Percentiles rank a stretch among this genome's conserved stretches.
These are phyloP conservation scores for Anodontia alba DNA, from an alignment of 2,888 invertebrate genomes.

Conservation along the genomic window DNA sequence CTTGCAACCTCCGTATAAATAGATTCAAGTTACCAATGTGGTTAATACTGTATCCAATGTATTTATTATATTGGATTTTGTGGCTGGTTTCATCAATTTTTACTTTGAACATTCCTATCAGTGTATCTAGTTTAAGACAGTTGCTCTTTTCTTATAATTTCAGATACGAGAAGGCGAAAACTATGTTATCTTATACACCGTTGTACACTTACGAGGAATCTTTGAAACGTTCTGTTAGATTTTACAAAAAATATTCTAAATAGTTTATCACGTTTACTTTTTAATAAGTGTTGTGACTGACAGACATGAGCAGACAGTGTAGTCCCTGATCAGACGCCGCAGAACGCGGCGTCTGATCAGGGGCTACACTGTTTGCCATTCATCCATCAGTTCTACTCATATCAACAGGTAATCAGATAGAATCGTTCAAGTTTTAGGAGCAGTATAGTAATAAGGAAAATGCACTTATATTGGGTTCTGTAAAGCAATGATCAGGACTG, in stretches of 20 bases:
- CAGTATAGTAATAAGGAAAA: no score
- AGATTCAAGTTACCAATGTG: conserved; percentile 71
- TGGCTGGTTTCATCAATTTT: conserved; percentile 42
- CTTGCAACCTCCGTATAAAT: not conserved
- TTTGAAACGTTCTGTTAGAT: conserved; percentile 61
- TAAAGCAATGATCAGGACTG: no score
- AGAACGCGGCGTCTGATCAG: no score
- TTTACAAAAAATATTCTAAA: conserved; percentile 19
- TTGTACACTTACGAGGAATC: conserved; percentile 85
- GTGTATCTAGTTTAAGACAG: conserved; percentile 29
- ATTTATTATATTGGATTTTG: conserved; percentile 62
- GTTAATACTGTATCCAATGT: conserved; percentile 69
- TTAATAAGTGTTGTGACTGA: no score
- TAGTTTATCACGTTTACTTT: no score
- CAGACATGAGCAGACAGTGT: no score
- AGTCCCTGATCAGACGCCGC: no score
- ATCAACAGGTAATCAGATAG: no score
- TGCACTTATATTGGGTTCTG: no score
- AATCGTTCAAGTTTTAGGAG: no score
- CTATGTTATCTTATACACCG: conserved; percentile 86
- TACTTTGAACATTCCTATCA: conserved; percentile 32
- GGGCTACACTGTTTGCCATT: no score
- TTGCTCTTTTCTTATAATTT: conserved; percentile 86
- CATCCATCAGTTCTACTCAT: no score
- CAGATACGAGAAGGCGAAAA: conserved; percentile 87